Evolutionary conservation across 1,140 invertebrate genomes (phyloP), one percentile per base, ranked within the genome.

Genomic region (Probaryconus sp.): DNA sequence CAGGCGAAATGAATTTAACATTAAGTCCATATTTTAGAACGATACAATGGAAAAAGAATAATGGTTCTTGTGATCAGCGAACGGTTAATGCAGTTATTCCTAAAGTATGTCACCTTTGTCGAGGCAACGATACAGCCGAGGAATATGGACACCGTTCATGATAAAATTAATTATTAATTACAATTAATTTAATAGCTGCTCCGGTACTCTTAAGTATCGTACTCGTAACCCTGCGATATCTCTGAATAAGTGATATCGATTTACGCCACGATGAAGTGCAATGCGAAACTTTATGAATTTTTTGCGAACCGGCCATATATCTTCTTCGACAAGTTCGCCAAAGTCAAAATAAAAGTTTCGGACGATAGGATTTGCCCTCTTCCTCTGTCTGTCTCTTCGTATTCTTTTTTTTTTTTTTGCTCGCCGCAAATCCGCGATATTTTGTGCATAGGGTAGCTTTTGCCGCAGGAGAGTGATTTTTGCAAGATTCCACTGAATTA

Each of bases 161-260:
- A n/a, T 37, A 7, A 13, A 43, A 56, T 47, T 31, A 31, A 60
- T 60, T 50, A 61, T 60, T 61, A 61, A 61, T 61, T 61, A 50
- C 26, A 37, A 61, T 61, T 61, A 61, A 61, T 61, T 50, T 50
- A 61, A 61, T 42, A 37, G 45, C 30, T 14, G 21, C 45, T 61
- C 26, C 24, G 11, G 31, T 26, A 7, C 58, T 48, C 18, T 6
- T 14, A 51, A 35, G 38, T 13, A 24, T 58, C 45, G 40, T 43
- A 31, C 28, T 0, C 16, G 3, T 17, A 17, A 11, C 11, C 11
- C 17, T 5, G 5, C 24, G 28, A 43, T 20, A 35, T 1, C 18
- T 5, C 28, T 9, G 17, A 24, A 30, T 35, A 45, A 63, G 47
- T 48, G 20, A 30, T 55, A 48, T 55, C 48, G 40, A 45, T 67